Evolutionary conservation across 2,888 invertebrate genomes (phyloP), one percentile per base, ranked within the genome.

Genomic region (Latheticus oryzae): DNA sequence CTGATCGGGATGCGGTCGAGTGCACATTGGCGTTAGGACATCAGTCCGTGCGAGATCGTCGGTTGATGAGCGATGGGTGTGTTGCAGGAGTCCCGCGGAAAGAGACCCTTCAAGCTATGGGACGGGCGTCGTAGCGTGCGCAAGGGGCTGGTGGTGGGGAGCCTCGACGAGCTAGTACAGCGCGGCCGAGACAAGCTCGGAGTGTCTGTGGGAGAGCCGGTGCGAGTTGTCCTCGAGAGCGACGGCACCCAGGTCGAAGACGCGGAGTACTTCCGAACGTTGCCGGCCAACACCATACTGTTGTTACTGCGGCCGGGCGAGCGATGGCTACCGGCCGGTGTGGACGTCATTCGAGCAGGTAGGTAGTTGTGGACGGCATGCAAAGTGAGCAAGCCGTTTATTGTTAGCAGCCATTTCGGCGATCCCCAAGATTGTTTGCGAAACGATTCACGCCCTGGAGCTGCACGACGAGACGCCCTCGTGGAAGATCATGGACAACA

Each of bases 401-500:
- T 63, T 75, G 73, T 74, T 72, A 78, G 78, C 78, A 96, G 96
- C 93, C 74, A 93, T 96, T 83, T 91, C 93, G 79, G 93, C 94
- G 75, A 94, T 96, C 74, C 97, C 97, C 74, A 91, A 92, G 84
- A 95, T 95, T 85, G 95, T 95, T 81, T 95, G 95, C 87, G 95
- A 95, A 85, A 95, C 95, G 77, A 94, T 95, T 80, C 92, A 93
- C 85, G 93, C 94, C 69, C 84, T 95, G 84, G 93, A 95, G 82
- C 84, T 95, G 79, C 94, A 94, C 84, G 93, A 94, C 91, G 94
- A 95, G 83, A 93, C 94, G 79, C 95, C 95, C 78, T 93, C 94
- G 83, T 95, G 95, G 95, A 95, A 95, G 84, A 95, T 95, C 84
- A 95, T 95, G 94, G 95, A 95, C 88, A 94, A 94, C 87, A 93